phyloP scores from a whole-genome alignment of 2,113 vertebrate genomes.

The Toxostoma redivivum region DNA sequence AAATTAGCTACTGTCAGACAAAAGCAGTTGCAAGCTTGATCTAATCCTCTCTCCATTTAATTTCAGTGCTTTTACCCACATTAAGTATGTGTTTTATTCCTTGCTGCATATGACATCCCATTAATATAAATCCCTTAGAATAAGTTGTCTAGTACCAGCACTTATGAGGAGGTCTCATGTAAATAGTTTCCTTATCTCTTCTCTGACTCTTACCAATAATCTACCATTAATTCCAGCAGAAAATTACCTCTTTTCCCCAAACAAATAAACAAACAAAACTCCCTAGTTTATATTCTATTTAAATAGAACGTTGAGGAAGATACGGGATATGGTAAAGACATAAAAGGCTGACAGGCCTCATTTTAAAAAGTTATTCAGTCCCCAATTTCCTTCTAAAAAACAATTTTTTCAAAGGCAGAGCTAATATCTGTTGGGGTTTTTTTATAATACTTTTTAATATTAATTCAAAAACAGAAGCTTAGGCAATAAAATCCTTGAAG shows the following conservation, averaged over 20 bases:
- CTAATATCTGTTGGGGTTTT: fast-evolving
- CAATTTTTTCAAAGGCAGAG: background rate
- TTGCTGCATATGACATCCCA: background rate
- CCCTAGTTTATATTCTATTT: background rate
- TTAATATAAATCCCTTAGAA: background rate
- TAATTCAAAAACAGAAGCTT: background rate
- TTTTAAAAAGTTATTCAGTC: background rate
- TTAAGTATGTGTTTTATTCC: background rate
- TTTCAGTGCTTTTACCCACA: background rate
- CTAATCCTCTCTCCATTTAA: background rate
- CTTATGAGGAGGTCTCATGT: background rate
- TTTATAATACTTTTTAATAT: background rate
- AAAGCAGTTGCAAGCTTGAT: background rate
- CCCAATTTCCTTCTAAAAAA: background rate
- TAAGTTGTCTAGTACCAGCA: background rate
- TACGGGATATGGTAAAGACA: background rate
- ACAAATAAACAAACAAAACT: background rate
- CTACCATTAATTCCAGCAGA: background rate
- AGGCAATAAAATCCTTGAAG: background rate
- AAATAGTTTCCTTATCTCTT: background rate
- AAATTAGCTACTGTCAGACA: background rate
- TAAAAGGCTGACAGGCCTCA: fast-evolving
- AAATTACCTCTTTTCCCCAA: background rate
- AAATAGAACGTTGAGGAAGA: background rate
- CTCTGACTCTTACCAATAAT: background rate